Percentiles rank a stretch among this genome's conserved stretches.
These are phyloP conservation scores for Boloria selene DNA, from an alignment of 2,888 invertebrate genomes.

Conservation along the genomic window DNA sequence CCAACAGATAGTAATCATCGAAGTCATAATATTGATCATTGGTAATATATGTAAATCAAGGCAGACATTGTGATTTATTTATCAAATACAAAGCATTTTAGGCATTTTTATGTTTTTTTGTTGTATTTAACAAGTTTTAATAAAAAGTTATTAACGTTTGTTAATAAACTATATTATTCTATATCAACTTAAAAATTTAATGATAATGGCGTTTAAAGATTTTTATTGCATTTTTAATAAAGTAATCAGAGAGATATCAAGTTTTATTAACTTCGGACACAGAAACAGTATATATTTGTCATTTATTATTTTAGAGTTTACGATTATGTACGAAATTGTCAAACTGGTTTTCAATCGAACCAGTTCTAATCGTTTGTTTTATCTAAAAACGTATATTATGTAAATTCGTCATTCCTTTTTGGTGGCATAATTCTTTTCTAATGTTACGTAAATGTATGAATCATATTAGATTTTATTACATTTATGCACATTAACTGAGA, in stretches of 20 bases:
- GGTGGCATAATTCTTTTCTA: constrained; percentile 48
- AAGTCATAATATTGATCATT: constrained; percentile 13
- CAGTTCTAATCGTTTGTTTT: constrained; percentile 47
- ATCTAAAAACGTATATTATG: constrained; percentile 48
- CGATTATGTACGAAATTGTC: constrained; percentile 23
- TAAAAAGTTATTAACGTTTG: too few relatives aligned
- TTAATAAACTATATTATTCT: not conserved
- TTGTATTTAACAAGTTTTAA: too few relatives aligned
- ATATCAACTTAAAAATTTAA: constrained; percentile 1
- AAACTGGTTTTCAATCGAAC: constrained; percentile 39
- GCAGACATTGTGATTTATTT: constrained; percentile 12
- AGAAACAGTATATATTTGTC: constrained; percentile 21
- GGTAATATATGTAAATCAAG: not conserved
- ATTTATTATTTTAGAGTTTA: constrained; percentile 30
- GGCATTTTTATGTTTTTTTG: too few relatives aligned
- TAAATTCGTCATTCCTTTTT: constrained; percentile 50
- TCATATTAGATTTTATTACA: constrained; percentile 51
- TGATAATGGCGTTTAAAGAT: not conserved
- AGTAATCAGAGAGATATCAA: constrained; percentile 28
- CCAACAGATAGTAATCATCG: constrained; percentile 3
- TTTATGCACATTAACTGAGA: constrained; percentile 50
- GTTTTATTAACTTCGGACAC: constrained; percentile 20
- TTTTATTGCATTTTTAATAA: constrained; percentile 31
- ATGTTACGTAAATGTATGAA: constrained; percentile 56
- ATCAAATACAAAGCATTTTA: not conserved